Conservation (phyloP, 2,888 invertebrate genomes). For the Andrena haemorrhoa region DNA sequence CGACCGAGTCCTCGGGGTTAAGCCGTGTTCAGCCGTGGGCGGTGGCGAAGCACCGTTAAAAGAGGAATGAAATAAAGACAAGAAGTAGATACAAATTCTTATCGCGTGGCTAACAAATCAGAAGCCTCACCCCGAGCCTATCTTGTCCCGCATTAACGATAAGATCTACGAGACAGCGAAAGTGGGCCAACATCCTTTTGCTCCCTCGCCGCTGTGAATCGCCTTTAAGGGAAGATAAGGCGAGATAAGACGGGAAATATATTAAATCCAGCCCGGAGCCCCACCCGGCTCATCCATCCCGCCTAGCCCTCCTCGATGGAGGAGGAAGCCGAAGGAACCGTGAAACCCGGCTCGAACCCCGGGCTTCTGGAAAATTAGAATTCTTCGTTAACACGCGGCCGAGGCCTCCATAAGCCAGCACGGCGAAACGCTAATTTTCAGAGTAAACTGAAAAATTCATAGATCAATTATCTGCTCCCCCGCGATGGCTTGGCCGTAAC, state of each 20-base stretch:
- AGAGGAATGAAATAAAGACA: conserved; percentile 56
- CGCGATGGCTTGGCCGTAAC: background rate
- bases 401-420: background rate
- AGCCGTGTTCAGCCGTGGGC: conserved; percentile 2
- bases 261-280: conserved; percentile 71
- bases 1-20: background rate
- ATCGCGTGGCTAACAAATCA: conserved; percentile 78
- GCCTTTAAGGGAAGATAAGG: conserved; percentile 75
- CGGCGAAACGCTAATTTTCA: conserved; percentile 58
- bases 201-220: conserved; percentile 72
- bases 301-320: conserved; percentile 8
- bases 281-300: conserved; percentile 59
- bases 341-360: conserved; percentile 48
- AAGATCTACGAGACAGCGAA: conserved; percentile 76
- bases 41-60: conserved; percentile 43
- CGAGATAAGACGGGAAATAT: conserved; percentile 76
- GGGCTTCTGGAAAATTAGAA: conserved; percentile 69
- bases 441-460: conserved; percentile 64
- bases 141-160: conserved; percentile 77
- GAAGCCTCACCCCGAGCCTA: conserved; percentile 70
- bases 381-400: conserved; percentile 64
- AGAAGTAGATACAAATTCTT: conserved; percentile 72
- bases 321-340: conserved; percentile 40
- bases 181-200: conserved; percentile 74
- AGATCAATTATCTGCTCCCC: conserved; percentile 51